These are phyloP conservation scores for Gymnarchus niloticus DNA, from an alignment of 2,113 vertebrate genomes.

Conservation along the genomic window DNA sequence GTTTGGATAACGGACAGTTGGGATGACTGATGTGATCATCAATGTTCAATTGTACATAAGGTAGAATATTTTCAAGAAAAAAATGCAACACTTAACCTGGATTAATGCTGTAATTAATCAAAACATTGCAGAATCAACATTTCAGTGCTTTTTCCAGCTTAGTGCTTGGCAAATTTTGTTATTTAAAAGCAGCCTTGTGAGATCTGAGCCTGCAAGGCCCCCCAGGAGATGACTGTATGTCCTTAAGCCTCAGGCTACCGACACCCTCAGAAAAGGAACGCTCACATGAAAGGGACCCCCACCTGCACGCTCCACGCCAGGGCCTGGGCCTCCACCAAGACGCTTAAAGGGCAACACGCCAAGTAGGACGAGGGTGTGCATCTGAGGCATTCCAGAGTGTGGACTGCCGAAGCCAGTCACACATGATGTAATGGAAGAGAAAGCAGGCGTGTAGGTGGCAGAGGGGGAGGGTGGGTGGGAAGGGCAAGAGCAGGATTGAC, in stretches of 20 bases:
- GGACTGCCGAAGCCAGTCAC: constrained; percentile 33
- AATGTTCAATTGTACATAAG: too few relatives aligned
- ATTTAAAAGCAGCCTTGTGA: too few relatives aligned
- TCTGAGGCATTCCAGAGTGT: not conserved
- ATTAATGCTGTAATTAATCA: not conserved
- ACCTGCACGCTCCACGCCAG: not conserved
- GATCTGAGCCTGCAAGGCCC: too few relatives aligned
- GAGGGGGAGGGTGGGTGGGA: not conserved
- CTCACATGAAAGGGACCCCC: not conserved
- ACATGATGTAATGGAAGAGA: constrained; percentile 54
- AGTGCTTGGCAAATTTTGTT: too few relatives aligned
- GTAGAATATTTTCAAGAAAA: not conserved
- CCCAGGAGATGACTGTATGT: not conserved
- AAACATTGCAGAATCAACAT: not conserved
- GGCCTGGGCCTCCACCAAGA: not conserved
- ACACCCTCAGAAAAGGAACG: not conserved
- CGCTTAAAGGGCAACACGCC: not conserved
- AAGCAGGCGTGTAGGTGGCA: constrained; percentile 30
- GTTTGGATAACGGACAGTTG: too few relatives aligned
- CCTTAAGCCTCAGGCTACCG: not conserved
- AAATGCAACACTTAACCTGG: not conserved
- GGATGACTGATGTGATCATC: too few relatives aligned
- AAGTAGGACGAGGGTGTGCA: not conserved
- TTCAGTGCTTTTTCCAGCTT: too few relatives aligned
- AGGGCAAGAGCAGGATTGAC: not conserved